Evolutionary conservation across 2,797 vertebrate genomes (phyloP).

Genomic region (Danio tinwini): DNA sequence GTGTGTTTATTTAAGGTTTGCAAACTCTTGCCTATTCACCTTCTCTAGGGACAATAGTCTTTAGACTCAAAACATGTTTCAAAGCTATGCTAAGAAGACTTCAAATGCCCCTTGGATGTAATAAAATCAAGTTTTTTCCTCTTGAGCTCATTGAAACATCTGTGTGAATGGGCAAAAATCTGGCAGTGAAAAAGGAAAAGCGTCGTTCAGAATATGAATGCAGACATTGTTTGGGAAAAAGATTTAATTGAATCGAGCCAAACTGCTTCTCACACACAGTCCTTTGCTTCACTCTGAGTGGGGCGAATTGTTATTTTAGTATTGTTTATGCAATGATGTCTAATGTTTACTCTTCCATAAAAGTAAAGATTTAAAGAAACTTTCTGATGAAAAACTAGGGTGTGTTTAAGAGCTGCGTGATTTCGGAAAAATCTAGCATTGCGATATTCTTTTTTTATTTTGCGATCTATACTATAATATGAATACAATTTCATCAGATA

Average conservation of each 20-base stretch:
- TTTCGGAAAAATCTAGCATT: too few relatives aligned
- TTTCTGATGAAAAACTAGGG: too few relatives aligned
- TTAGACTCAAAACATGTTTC: constrained; percentile 7
- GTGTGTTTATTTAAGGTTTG: constrained; percentile 11
- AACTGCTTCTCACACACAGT: constrained; percentile 27
- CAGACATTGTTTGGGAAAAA: constrained; percentile 13
- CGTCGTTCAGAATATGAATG: constrained; percentile 8
- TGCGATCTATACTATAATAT: too few relatives aligned
- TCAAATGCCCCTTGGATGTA: constrained; percentile 16
- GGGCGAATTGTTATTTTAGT: neutral
- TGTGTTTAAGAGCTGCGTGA: too few relatives aligned
- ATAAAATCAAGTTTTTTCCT: constrained; percentile 16
- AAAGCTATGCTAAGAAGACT: constrained; percentile 25
- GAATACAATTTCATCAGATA: too few relatives aligned
- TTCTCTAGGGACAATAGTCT: constrained; percentile 7
- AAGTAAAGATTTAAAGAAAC: neutral
- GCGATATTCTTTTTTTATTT: too few relatives aligned
- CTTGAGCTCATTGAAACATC: constrained; percentile 12
- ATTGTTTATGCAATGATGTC: neutral
- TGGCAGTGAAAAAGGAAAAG: constrained; percentile 14
- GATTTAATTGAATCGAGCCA: constrained; percentile 16
- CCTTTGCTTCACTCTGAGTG: constrained; percentile 6
- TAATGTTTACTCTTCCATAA: neutral
- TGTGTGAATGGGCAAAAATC: constrained; percentile 13
- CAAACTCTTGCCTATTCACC: constrained; percentile 26